Percentiles rank a stretch among this genome's conserved stretches.
These are phyloP conservation scores for Gadopsis bispinosus DNA, from an alignment of 2,797 vertebrate species.

Conservation along the genomic window DNA sequence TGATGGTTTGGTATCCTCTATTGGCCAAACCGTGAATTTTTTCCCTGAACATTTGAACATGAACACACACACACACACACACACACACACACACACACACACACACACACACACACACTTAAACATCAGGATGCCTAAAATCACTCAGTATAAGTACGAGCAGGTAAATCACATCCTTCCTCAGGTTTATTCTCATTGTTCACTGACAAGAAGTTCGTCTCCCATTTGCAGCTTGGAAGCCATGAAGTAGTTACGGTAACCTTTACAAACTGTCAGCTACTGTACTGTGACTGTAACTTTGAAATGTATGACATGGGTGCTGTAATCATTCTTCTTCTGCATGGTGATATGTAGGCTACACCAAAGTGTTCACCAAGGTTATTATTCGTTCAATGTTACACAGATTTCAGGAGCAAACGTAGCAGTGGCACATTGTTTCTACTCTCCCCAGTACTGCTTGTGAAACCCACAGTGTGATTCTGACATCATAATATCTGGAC, in stretches of 20 bases:
- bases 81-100: conserved; percentile 17
- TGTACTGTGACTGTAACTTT: conserved; percentile 53
- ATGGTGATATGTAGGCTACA: conserved; percentile 39
- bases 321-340: conserved; percentile 50
- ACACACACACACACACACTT: conserved; percentile 1
- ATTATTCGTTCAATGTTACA: conserved; percentile 34
- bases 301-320: conserved; percentile 44
- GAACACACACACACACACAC: not conserved
- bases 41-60: conserved; percentile 55
- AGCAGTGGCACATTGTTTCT: conserved; percentile 11
- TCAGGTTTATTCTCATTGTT: conserved; percentile 55
- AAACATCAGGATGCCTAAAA: conserved; percentile 29
- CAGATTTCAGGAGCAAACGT: conserved; percentile 35
- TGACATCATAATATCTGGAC: conserved; percentile 20
- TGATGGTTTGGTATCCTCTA: conserved; percentile 75
- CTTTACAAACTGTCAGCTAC: conserved; percentile 63
- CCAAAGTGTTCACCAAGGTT: conserved; percentile 56
- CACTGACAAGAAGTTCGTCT: conserved; percentile 48
- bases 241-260: conserved; percentile 58
- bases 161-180: conserved; percentile 57
- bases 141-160: conserved; percentile 46
- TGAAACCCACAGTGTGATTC: conserved; percentile 14
- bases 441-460: not conserved
- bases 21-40: conserved; percentile 69
- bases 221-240: conserved; percentile 39